Conservation (phyloP, 2,797 vertebrate species). For the Columba guinea region DNA sequence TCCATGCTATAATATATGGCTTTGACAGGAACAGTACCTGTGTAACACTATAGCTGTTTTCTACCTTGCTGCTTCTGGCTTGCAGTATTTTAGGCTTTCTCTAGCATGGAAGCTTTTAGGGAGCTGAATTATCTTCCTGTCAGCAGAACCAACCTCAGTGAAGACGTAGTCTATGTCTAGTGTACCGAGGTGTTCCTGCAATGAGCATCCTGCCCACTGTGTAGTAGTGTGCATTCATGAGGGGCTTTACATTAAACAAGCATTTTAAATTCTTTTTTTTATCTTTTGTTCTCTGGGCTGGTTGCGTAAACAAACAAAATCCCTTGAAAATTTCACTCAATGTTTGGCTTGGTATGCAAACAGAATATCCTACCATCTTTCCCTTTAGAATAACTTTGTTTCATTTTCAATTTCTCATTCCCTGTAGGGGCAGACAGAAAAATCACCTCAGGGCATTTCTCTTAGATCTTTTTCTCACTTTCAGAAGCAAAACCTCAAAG, state of each 20-base stretch:
- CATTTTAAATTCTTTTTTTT: background rate
- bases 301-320: background rate
- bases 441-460: background rate
- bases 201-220: background rate
- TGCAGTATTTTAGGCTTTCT: background rate
- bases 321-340: background rate
- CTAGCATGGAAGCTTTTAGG: background rate
- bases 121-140: background rate
- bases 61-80: background rate
- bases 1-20: background rate
- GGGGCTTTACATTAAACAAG: background rate
- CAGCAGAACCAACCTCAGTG: background rate
- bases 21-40: background rate
- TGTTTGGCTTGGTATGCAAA: background rate
- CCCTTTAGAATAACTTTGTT: background rate
- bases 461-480: background rate
- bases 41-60: background rate
- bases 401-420: background rate
- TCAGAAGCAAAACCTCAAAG: background rate
- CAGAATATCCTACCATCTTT: background rate
- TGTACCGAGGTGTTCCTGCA: background rate
- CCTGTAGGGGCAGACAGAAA: background rate
- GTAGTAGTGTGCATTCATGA: background rate
- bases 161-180: background rate
- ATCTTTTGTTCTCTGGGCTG: background rate